Percentiles rank a stretch among this genome's conserved stretches.
Evolutionary conservation across 2,113 vertebrate species (phyloP).

Genomic region (Globicephala melas): DNA sequence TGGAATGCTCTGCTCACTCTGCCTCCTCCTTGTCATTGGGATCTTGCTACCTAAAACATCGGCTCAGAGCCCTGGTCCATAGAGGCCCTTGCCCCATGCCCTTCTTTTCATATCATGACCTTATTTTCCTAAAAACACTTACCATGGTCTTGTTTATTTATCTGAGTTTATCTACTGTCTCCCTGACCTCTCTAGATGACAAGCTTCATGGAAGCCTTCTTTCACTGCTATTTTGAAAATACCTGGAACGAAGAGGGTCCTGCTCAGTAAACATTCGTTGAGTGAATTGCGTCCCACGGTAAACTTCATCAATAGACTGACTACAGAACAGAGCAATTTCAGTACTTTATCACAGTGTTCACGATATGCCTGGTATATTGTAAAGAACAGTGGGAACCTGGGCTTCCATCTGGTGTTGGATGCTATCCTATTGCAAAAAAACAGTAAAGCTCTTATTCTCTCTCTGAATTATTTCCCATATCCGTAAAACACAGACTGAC

Average conservation of each 20-base stretch:
- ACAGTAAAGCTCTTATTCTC: background rate
- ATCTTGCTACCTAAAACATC: background rate
- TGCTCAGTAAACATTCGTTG: background rate
- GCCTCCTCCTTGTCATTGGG: background rate
- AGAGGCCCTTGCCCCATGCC: background rate
- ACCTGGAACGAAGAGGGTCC: background rate
- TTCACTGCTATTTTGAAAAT: background rate
- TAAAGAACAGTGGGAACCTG: background rate
- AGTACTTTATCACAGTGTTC: background rate
- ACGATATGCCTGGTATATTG: background rate
- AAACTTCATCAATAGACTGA: background rate
- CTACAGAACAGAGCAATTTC: background rate
- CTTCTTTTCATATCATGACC: background rate
- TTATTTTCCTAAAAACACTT: background rate
- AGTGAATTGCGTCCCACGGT: background rate
- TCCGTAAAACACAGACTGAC: background rate
- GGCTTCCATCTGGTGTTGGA: background rate
- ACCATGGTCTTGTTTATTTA: background rate
- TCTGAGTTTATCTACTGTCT: background rate
- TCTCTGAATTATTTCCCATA: background rate
- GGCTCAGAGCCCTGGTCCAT: background rate
- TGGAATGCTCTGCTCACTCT: background rate
- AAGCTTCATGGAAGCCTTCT: background rate
- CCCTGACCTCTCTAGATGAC: background rate
- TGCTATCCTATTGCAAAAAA: background rate